A percentile compares a stretch with the other conserved stretches of the same genome.
These are phyloP conservation scores for Ephydatia muelleri DNA, from an alignment of 37 sponge, comb jelly and placozoan genomes.

Conservation along the genomic window DNA sequence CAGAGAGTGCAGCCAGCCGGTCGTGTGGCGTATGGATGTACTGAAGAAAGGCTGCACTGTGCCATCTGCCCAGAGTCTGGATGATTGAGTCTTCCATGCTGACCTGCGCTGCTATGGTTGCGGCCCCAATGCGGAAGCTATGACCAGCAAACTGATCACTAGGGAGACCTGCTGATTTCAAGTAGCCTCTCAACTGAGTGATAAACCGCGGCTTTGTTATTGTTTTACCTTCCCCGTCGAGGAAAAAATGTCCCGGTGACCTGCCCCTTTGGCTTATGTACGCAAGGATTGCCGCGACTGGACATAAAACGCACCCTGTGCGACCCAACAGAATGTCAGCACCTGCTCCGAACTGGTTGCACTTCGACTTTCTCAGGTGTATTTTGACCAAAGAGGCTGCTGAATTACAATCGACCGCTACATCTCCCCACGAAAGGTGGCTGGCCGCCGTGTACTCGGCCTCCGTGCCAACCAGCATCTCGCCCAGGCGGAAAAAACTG, in stretches of 20 bases:
- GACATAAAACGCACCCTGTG: neutral
- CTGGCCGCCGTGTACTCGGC: neutral
- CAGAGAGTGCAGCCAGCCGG: neutral
- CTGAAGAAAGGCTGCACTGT: constrained; percentile 3
- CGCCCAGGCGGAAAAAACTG: constrained; percentile 35
- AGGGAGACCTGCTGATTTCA: constrained; percentile 1
- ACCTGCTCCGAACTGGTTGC: neutral
- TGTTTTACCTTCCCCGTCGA: neutral
- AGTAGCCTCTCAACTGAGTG: neutral
- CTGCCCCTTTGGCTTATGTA: neutral
- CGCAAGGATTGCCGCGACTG: neutral
- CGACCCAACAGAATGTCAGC: neutral
- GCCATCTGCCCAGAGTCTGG: constrained; percentile 4
- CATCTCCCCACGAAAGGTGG: constrained; percentile 13
- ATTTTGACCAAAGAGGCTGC: neutral
- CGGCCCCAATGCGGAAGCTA: constrained; percentile 21
- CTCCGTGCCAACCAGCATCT: constrained; percentile 11
- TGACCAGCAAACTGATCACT: constrained; percentile 13
- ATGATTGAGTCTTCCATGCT: constrained; percentile 11
- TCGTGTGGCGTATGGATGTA: constrained; percentile 15
- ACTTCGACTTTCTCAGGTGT: constrained; percentile 6
- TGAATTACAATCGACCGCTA: neutral
- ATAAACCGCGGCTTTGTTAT: constrained; percentile 7
- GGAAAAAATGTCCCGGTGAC: neutral
- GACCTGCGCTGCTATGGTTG: constrained; percentile 5